Percentiles rank a stretch among this genome's conserved stretches.
phyloP scores from a whole-genome alignment of 2,113 vertebrate species.

The Tachysurus vachellii region DNA sequence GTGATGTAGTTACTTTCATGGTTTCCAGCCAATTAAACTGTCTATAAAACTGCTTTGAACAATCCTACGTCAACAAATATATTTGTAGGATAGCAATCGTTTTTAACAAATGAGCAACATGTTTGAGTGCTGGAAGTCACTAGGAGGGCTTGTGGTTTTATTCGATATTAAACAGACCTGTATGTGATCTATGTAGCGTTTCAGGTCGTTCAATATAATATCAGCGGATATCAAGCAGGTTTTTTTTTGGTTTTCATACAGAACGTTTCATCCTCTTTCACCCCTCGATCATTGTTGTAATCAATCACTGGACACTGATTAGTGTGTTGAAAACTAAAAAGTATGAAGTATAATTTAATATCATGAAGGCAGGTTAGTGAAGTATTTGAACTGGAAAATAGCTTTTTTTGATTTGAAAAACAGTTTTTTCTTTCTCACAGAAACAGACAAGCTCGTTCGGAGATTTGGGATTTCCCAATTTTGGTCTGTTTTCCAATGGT shows the following conservation, averaged over 20 bases:
- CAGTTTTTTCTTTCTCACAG: background rate
- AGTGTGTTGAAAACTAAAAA: background rate
- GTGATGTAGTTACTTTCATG: background rate
- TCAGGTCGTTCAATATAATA: background rate
- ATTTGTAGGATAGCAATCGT: background rate
- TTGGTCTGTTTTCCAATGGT: slow-evolving; percentile 49
- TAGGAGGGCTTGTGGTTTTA: background rate
- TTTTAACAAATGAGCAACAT: background rate
- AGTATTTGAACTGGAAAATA: background rate
- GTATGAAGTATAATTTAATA: background rate
- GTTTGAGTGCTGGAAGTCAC: background rate
- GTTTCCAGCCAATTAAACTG: background rate
- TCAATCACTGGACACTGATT: background rate
- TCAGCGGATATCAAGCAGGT: background rate
- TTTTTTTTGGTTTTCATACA: too few species aligned
- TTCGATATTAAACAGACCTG: background rate
- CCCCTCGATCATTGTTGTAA: background rate
- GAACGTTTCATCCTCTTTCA: background rate
- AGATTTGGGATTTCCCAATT: background rate
- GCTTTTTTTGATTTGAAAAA: background rate
- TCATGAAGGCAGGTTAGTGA: background rate
- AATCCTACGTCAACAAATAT: background rate
- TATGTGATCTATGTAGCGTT: background rate
- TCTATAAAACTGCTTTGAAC: background rate
- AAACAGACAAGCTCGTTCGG: too few species aligned